Base-by-base conservation (phyloP, 2,113 vertebrate genomes). In the Morone saxatilis region DNA sequence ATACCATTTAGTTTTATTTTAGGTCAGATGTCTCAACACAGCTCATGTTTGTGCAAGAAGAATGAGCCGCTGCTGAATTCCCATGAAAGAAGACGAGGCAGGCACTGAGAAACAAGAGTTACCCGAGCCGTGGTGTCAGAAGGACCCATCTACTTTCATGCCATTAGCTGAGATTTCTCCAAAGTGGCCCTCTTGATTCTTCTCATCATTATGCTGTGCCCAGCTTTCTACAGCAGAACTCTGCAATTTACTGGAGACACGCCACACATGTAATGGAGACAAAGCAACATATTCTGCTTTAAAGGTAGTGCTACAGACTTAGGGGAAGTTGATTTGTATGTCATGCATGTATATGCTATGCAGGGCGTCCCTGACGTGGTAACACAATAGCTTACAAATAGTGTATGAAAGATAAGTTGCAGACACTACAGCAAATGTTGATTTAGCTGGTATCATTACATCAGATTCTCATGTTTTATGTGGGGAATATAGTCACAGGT, bases 181-280 rank as follows among this genome's bases (percentile, higher is more conserved):
- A 31, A 75, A 90, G 84, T 62, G 3, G 9, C 47, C 56, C 76
- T 81, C 81, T 86, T 85, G 83, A 85, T 71, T 69, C 59, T 14
- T 48, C 76, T 76, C 78, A 80, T 87, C 78, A 59, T 63, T 47
- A 16, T 60, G 41, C 40, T 40, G 63, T 31, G 6, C 71, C 86
- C 86, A 53, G 47, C 70, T 65, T 72, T 41, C 50, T 47, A 50
- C 71, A 53, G 63, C 63, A 51, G n/a, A 72, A 50, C n/a, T 19
- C 59, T 48, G 50, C 60, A 56, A 43, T 72, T 72, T 81, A 40
- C 53, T 31, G 47, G 14, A 61, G 43, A 80, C 67, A 48, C 0
- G 7, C 65, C 20, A 7, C 22, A 7, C 22, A 56, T 17, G 4
- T 9, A 69, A 47, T 51, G 41, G 50, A 50, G 61, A 20, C 7